These are phyloP conservation scores for Nesidiocoris tenuis DNA, from an alignment of 2,888 invertebrate genomes.

Conservation along the genomic window DNA sequence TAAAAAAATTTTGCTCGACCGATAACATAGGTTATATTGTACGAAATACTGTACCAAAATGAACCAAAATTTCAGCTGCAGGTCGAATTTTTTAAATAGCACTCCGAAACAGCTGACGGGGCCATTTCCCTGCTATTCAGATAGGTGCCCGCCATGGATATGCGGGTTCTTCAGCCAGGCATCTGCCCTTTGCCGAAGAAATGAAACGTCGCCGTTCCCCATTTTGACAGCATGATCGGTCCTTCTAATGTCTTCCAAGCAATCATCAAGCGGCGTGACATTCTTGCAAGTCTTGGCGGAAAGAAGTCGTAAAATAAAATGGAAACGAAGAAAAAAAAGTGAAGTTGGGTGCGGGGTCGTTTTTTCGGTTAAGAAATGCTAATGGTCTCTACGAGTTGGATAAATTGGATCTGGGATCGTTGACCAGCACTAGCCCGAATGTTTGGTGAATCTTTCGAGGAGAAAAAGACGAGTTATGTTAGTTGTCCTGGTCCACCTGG, in stretches of 20 bases:
- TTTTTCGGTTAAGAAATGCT: not conserved
- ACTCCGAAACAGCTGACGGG: too few species aligned
- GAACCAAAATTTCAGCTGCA: too few species aligned
- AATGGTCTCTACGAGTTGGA: not conserved
- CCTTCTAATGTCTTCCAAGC: not conserved
- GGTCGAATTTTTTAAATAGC: too few species aligned
- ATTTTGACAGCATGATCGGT: not conserved
- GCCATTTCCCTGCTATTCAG: too few species aligned
- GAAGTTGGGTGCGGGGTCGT: not conserved
- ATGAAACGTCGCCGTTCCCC: not conserved
- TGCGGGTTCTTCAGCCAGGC: not conserved
- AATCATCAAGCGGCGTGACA: not conserved
- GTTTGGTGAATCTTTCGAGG: slow-evolving; percentile 17
- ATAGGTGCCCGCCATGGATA: too few species aligned
- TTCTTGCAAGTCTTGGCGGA: not conserved
- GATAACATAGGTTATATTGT: too few species aligned
- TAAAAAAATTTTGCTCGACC: too few species aligned
- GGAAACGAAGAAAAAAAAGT: not conserved
- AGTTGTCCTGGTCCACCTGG: not conserved
- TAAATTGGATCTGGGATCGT: not conserved
- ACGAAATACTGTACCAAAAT: too few species aligned
- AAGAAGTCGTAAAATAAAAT: not conserved
- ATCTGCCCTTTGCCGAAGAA: not conserved
- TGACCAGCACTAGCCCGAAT: slow-evolving; percentile 16
- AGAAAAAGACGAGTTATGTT: slow-evolving; percentile 24